phyloP scores from a whole-genome alignment of 1,140 invertebrate genomes.

The Drosophila micromelanica region DNA sequence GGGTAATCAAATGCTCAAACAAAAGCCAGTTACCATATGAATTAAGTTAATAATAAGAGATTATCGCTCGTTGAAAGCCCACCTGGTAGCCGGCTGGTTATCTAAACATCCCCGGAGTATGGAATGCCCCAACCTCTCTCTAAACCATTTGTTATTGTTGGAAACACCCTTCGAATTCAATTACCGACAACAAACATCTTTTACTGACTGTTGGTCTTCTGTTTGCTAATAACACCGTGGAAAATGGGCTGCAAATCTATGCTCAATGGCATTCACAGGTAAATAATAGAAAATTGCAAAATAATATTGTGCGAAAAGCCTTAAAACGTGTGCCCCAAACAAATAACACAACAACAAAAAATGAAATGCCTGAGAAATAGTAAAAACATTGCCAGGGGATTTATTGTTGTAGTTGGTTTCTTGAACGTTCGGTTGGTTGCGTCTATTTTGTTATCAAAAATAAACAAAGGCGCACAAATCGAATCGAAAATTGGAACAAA shows the following conservation, averaged over 20 bases:
- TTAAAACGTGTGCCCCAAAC: slow-evolving; percentile 24
- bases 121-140: background rate
- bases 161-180: slow-evolving; percentile 8
- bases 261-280: slow-evolving; percentile 35
- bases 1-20: background rate
- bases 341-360: slow-evolving; percentile 23
- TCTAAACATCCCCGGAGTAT: too few relatives aligned
- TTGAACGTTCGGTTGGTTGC: background rate
- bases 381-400: background rate
- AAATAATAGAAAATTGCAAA: slow-evolving; percentile 59
- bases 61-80: background rate
- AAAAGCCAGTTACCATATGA: slow-evolving; percentile 2
- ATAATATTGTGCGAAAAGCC: slow-evolving; percentile 64
- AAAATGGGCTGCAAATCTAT: slow-evolving; percentile 70
- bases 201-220: slow-evolving; percentile 3
- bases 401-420: slow-evolving; percentile 14
- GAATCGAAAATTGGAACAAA: slow-evolving; percentile 30
- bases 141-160: background rate
- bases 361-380: slow-evolving; percentile 10
- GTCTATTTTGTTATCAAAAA: slow-evolving; percentile 38
- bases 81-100: background rate
- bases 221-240: slow-evolving; percentile 57
- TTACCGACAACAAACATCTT: slow-evolving; percentile 32
- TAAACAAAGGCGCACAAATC: slow-evolving; percentile 25
- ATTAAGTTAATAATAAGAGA: slow-evolving; percentile 6